A percentile compares a stretch with the other conserved stretches of the same genome.
These are phyloP conservation scores for Eupithecia subumbrata DNA, from an alignment of 2,888 invertebrate species.

Conservation along the genomic window DNA sequence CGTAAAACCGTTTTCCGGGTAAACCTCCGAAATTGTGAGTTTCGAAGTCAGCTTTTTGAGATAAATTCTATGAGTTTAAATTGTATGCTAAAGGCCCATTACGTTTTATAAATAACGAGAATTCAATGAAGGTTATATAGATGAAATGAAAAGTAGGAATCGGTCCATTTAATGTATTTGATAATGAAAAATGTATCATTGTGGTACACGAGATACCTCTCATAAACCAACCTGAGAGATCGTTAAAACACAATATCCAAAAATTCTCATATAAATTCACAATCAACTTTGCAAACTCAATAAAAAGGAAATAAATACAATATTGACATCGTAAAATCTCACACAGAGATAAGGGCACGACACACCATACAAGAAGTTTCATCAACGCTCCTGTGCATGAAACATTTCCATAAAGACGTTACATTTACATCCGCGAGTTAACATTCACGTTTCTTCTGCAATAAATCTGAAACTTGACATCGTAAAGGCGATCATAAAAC, in stretches of 20 bases:
- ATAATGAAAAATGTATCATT: background rate
- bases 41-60: constrained; percentile 25
- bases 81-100: background rate
- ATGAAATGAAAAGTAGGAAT: background rate
- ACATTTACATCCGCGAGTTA: constrained; percentile 37
- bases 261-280: constrained; percentile 1
- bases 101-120: background rate
- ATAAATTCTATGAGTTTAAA: constrained; percentile 19
- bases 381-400: constrained; percentile 27
- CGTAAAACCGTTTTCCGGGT: constrained; percentile 38
- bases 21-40: constrained; percentile 13
- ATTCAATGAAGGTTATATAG: background rate
- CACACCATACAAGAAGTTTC: constrained; percentile 21
- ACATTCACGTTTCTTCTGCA: constrained; percentile 45
- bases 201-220: background rate
- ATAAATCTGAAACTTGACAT: constrained; percentile 47
- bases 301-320: constrained; percentile 12
- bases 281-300: constrained; percentile 6
- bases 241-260: background rate
- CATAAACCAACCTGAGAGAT: background rate
- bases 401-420: constrained; percentile 35
- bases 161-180: background rate
- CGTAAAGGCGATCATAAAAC: constrained; percentile 46
- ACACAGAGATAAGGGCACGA: constrained; percentile 27
- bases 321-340: constrained; percentile 6